Evolutionary conservation across 2,797 vertebrate genomes (phyloP).

Genomic region (Spinus olivaceus): DNA sequence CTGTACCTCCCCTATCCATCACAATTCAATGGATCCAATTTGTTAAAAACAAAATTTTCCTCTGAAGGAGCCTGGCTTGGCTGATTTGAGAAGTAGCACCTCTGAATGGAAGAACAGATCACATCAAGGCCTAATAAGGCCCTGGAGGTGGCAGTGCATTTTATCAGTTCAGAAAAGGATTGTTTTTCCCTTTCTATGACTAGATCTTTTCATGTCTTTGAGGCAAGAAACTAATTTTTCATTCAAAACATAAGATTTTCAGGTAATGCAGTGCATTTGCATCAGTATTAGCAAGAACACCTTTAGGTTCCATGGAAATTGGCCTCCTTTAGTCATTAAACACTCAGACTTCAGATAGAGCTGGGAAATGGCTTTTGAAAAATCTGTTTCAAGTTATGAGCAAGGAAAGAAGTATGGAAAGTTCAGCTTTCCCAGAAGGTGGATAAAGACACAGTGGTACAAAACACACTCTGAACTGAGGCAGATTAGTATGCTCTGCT

Average conservation of each 20-base stretch:
- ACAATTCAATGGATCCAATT: background rate
- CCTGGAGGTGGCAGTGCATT: background rate
- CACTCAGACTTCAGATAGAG: background rate
- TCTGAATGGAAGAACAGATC: background rate
- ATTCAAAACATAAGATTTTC: background rate
- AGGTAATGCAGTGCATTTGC: background rate
- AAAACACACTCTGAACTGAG: background rate
- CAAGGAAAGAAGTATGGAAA: background rate
- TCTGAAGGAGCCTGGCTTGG: background rate
- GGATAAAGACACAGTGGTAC: background rate
- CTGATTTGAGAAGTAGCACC: background rate
- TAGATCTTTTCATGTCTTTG: constrained; percentile 51
- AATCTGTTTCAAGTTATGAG: background rate
- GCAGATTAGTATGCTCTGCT: background rate
- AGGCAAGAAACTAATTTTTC: background rate
- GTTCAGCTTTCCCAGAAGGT: background rate
- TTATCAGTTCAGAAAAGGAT: background rate
- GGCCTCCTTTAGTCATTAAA: background rate
- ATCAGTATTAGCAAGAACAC: background rate
- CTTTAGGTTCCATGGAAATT: background rate
- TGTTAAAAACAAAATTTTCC: background rate
- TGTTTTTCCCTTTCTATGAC: background rate
- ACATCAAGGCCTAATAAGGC: background rate
- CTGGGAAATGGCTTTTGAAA: background rate
- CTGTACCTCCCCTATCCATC: background rate